Conservation (phyloP, 2,888 invertebrate species). For the Dichetophora obliterata region DNA sequence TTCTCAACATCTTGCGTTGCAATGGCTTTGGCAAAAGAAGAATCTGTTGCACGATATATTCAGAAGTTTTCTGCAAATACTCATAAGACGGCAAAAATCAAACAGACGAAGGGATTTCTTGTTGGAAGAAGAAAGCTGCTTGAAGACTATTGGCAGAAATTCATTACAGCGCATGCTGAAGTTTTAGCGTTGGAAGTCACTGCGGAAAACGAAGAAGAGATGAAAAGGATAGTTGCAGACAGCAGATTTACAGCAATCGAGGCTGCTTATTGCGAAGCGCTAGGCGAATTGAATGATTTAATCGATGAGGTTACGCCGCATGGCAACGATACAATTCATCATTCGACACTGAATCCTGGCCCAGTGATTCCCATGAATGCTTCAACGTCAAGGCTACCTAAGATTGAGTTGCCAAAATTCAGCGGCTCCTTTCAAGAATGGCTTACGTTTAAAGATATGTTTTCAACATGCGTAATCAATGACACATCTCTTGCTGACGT, state of each 20-base stretch:
- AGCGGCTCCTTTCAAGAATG: constrained; percentile 27
- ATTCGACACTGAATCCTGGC: no score
- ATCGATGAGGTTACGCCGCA: constrained; percentile 13
- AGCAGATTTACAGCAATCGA: constrained; percentile 9
- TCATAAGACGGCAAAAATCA: background rate
- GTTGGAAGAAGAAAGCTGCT: constrained; percentile 27
- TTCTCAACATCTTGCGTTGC: no score
- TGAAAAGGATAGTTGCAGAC: background rate
- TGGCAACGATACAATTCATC: no score
- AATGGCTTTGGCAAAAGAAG: constrained; percentile 18
- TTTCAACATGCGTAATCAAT: constrained; percentile 37
- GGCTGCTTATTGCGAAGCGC: constrained; percentile 30
- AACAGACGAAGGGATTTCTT: constrained; percentile 30
- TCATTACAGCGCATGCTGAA: constrained; percentile 3
- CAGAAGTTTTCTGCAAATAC: constrained; percentile 31
- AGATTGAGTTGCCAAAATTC: constrained; percentile 20
- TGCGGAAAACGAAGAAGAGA: constrained; percentile 8
- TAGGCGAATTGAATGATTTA: constrained; percentile 17
- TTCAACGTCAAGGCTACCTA: background rate
- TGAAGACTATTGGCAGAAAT: constrained; percentile 35
- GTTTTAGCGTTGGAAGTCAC: constrained; percentile 6
- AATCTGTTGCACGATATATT: constrained; percentile 15
- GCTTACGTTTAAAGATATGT: constrained; percentile 37
- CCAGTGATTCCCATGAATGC: background rate
- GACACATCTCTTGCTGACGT: constrained; percentile 7